These are phyloP conservation scores for Vidua chalybeata DNA, from an alignment of 2,113 vertebrate species.

Conservation along the genomic window DNA sequence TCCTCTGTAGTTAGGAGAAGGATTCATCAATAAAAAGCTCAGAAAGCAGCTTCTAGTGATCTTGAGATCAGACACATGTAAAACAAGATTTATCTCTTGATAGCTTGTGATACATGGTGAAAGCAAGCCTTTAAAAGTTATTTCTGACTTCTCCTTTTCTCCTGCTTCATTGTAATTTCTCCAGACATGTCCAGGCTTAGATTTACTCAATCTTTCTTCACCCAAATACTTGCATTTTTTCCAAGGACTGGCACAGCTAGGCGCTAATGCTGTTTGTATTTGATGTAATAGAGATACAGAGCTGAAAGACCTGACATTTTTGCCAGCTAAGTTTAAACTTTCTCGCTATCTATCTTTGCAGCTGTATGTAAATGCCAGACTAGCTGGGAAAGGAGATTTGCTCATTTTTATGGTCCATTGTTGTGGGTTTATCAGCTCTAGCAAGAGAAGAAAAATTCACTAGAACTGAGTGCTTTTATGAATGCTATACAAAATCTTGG, in stretches of 20 bases:
- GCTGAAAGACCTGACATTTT: constrained; percentile 1
- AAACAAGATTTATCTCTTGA: neutral
- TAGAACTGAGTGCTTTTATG: neutral
- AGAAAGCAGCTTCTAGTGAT: neutral
- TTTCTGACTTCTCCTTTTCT: constrained; percentile 1
- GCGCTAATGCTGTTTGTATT: neutral
- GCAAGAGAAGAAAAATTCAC: neutral
- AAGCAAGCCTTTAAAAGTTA: neutral
- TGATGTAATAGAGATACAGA: constrained; percentile 47
- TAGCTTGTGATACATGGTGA: neutral
- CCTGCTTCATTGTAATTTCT: neutral
- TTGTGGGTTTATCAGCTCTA: constrained; percentile 38
- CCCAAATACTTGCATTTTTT: neutral
- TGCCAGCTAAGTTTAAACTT: constrained; percentile 30
- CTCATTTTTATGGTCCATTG: constrained; percentile 6
- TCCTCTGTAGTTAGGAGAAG: neutral
- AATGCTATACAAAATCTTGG: neutral
- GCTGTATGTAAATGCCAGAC: constrained; percentile 20
- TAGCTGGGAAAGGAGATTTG: neutral
- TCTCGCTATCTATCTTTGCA: constrained; percentile 20
- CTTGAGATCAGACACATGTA: neutral
- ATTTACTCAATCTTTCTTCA: neutral
- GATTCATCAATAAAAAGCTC: neutral
- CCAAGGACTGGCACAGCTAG: neutral
- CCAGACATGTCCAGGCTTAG: neutral